Percentiles rank a stretch among this genome's conserved stretches.
Conservation (phyloP, 2,888 invertebrate genomes). For the Sminthurides aquaticus region DNA sequence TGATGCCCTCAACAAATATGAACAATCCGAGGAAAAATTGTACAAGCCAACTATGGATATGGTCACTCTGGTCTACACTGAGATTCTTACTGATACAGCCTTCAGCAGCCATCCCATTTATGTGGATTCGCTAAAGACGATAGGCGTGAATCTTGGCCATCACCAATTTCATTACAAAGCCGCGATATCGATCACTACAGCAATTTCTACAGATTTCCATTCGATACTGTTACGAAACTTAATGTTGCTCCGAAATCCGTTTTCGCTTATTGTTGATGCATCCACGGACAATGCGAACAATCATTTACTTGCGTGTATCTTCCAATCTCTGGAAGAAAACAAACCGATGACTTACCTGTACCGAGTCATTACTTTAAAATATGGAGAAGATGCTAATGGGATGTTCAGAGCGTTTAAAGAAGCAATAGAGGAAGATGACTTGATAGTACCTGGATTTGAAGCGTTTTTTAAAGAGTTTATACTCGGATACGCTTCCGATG, state of each 20-base stretch:
- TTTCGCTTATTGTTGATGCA: background rate
- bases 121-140: background rate
- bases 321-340: background rate
- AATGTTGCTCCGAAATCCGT: background rate
- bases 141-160: background rate
- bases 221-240: background rate
- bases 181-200: background rate
- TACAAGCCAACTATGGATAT: background rate
- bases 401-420: background rate
- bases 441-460: conserved; percentile 1
- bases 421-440: background rate
- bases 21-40: background rate
- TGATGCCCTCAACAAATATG: background rate
- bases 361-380: background rate
- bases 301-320: background rate
- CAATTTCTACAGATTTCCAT: background rate
- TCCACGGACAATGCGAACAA: background rate
- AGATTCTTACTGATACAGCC: background rate
- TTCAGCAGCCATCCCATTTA: background rate
- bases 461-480: background rate
- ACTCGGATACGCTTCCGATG: background rate
- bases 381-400: background rate
- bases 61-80: background rate
- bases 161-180: background rate
- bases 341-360: background rate